phyloP scores from a whole-genome alignment of 2,113 vertebrate species.

The Cochlearius cochlearius region DNA sequence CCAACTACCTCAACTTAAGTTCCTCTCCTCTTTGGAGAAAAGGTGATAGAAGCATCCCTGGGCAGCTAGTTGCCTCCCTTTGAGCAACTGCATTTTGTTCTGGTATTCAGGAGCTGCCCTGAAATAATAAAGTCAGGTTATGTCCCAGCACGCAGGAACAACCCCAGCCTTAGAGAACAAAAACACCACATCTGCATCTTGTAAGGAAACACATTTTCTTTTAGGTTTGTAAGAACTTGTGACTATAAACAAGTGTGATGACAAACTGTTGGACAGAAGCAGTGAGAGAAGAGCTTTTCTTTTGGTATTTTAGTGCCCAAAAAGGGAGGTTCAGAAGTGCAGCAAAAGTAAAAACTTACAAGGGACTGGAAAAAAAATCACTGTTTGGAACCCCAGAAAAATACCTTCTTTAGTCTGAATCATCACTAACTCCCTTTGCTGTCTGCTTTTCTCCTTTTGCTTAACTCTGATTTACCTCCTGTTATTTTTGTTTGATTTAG shows the following conservation, averaged over 20 bases:
- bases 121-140: background rate
- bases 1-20: background rate
- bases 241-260: constrained; percentile 20
- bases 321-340: background rate
- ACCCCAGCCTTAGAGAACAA: background rate
- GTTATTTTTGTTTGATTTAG: background rate
- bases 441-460: background rate
- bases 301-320: background rate
- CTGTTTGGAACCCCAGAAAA: background rate
- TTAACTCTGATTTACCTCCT: background rate
- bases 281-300: background rate
- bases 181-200: background rate
- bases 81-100: background rate
- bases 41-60: background rate
- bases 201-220: constrained; percentile 12
- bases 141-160: background rate
- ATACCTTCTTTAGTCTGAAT: background rate
- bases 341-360: background rate
- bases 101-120: background rate
- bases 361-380: background rate
- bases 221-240: background rate
- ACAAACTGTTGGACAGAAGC: constrained; percentile 34
- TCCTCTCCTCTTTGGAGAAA: background rate
- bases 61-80: background rate
- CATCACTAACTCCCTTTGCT: background rate